Evolutionary conservation across 2,113 vertebrate species (phyloP).

Genomic region (Odocoileus hemionus): DNA sequence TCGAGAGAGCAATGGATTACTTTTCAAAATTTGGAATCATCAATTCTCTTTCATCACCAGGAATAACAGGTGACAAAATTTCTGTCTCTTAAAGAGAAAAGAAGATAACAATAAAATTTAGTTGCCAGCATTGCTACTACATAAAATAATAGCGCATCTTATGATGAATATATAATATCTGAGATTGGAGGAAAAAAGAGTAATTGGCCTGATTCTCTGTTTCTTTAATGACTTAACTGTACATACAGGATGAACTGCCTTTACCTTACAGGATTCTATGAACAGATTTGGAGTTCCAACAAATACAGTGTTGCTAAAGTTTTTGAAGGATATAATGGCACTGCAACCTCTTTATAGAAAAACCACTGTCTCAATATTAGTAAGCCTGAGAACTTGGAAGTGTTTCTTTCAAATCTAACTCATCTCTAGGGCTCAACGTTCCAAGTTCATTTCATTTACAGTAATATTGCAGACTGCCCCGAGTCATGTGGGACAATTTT

Average conservation of each 20-base stretch:
- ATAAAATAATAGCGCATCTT: not conserved
- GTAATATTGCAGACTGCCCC: not conserved
- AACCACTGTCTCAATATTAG: not conserved
- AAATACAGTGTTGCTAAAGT: not conserved
- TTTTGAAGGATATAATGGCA: not conserved
- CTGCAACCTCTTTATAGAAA: not conserved
- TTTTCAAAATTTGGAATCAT: not conserved
- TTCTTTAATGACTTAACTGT: not conserved
- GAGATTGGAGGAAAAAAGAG: not conserved
- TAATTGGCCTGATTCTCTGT: not conserved
- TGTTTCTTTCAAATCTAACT: not conserved
- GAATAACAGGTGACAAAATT: not conserved
- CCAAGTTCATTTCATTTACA: not conserved
- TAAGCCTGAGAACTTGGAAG: not conserved
- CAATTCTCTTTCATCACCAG: not conserved
- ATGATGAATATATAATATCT: not conserved
- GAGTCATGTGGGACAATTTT: not conserved
- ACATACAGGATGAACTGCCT: not conserved
- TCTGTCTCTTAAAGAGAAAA: conserved; percentile 5
- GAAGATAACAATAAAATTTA: not conserved
- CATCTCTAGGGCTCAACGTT: not conserved
- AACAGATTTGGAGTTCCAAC: not conserved
- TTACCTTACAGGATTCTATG: not conserved
- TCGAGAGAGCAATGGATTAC: not conserved
- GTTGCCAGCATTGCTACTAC: not conserved